Base-by-base conservation (phyloP, 1,140 invertebrate genomes). In the Drosophila nigromelanica region DNA sequence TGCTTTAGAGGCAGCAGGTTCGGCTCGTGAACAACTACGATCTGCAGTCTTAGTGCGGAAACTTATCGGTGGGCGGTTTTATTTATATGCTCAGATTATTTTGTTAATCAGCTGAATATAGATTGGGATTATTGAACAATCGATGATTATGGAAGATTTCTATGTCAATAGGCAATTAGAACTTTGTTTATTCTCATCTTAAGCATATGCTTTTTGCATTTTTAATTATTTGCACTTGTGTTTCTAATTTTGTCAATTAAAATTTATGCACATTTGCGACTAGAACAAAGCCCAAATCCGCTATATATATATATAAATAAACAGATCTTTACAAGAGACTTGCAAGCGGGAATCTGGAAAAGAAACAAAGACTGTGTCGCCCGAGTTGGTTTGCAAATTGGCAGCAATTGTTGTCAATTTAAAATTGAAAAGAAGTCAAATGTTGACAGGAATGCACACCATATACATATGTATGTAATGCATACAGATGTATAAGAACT, bases 371-470 rank as follows among this genome's bases (percentile, higher is more conserved):
- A 35, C 24, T 45, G 10, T 15, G 10, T 50, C 45, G 59, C 35
- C 35, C 27, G 63, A 54, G 48, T 39, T 60, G 47, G 33, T 18
- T 27, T 35, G 79, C 73, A 77, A 87, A 87, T 87, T 87, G 83
- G 52, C 62, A 43, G 73, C 83, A 87, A 87, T 87, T 87, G 83
- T 87, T 76, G 79, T 89, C 83, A 87, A 87, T 87, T 87, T 76
- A 89, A 83, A 83, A 87, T 87, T 87, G 83, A 87, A 89, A 87
- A 87, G 83, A 87, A 87, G 83, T 89, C 83, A 89, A 87, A 82
- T 73, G 82, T 83, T 67, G 82, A 64, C 56, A 69, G 59, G 63
- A 78, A 69, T 76, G 83, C 62, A 42, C 45, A 58, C 45, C 43
- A 35, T 40, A 70, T n/a, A n/a, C n/a, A n/a, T 39, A 63, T 48